phyloP scores from a whole-genome alignment of 1,140 invertebrate genomes.

The Alviniconcha marisindica region DNA sequence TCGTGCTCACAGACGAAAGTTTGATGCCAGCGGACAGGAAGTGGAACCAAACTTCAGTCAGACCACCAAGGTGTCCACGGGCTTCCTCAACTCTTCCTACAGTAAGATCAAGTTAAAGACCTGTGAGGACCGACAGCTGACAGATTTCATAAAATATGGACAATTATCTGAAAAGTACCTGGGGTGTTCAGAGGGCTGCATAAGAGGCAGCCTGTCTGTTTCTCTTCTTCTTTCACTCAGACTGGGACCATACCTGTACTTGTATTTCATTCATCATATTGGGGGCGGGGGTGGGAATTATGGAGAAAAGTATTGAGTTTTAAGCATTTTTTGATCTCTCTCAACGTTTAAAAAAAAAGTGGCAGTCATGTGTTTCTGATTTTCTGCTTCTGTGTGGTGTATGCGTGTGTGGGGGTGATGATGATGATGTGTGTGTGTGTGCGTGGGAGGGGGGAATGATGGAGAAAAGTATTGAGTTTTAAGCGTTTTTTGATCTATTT shows the following conservation, averaged over 20 bases:
- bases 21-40: conserved; percentile 62
- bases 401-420: not conserved
- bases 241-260: not conserved
- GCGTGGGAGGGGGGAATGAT: too few species aligned
- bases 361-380: not conserved
- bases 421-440: not conserved
- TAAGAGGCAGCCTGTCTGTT: too few species aligned
- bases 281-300: too few species aligned
- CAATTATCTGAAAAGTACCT: too few species aligned
- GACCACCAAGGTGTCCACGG: conserved; percentile 67
- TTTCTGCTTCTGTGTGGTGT: not conserved
- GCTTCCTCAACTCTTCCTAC: conserved; percentile 70
- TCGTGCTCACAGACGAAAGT: conserved; percentile 61
- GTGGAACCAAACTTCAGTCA: conserved; percentile 70
- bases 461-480: too few species aligned
- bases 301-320: too few species aligned
- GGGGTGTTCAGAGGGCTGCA: too few species aligned
- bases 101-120: conserved; percentile 58
- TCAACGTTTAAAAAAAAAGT: too few species aligned
- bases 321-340: not conserved
- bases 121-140: not conserved
- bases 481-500: not conserved
- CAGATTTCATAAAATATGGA: too few species aligned
- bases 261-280: too few species aligned
- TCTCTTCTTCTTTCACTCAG: not conserved